phyloP scores from a whole-genome alignment of 92 coral and sea anemone genomes.

The Heliopora coerulea region DNA sequence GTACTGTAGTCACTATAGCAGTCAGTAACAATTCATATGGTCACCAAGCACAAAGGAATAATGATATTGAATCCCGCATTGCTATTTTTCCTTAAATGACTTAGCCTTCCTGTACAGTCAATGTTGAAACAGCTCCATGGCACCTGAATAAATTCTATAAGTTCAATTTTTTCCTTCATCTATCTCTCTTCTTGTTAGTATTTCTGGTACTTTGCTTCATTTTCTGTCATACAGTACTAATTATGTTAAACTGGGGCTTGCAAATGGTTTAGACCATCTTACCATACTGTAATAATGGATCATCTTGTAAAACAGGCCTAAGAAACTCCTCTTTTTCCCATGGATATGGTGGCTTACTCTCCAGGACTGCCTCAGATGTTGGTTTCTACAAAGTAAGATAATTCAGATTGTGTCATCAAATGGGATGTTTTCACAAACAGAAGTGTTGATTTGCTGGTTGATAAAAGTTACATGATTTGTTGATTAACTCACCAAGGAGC shows the following conservation, averaged over 20 bases:
- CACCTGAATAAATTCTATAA: too few species aligned
- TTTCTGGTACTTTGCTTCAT: neutral
- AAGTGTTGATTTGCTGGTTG: neutral
- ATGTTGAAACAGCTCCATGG: too few species aligned
- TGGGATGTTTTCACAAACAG: neutral
- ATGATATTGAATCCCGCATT: too few species aligned
- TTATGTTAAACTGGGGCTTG: neutral
- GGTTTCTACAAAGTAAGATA: slow-evolving; percentile 20
- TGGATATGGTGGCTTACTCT: slow-evolving; percentile 61
- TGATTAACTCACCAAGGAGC: neutral
- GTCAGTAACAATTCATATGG: too few species aligned
- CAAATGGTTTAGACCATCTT: neutral
- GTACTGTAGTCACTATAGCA: too few species aligned
- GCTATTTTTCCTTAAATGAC: too few species aligned
- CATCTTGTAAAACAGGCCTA: slow-evolving; percentile 72
- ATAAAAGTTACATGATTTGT: neutral
- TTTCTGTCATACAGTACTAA: neutral
- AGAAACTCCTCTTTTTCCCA: slow-evolving; percentile 85
- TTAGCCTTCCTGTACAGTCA: too few species aligned
- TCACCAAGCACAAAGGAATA: too few species aligned
- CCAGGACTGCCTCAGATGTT: neutral
- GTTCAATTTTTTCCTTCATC: too few species aligned
- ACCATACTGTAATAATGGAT: slow-evolving; percentile 85
- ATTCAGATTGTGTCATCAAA: neutral
- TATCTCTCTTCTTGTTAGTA: neutral